Evolutionary conservation across 2,797 vertebrate genomes (phyloP), one percentile per base, ranked within the genome.

Genomic region (Amniataba percoides): DNA sequence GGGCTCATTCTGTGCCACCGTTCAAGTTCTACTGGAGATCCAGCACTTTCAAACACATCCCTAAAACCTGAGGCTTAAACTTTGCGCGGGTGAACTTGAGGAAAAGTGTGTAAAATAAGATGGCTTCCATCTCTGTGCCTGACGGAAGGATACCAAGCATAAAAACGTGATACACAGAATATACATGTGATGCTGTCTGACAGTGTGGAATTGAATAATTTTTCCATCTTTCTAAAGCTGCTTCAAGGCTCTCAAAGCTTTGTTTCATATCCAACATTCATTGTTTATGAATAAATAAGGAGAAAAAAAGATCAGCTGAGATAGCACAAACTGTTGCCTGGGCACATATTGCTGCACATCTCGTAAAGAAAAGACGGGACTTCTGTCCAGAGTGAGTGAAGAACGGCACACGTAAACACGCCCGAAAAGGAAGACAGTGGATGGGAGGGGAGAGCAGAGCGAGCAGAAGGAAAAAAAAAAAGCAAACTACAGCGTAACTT

Each of bases 401-500:
- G 55, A 34, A 3, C 7, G 48, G 16, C 59, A 40, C 45, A 46
- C 60, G 34, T 25, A 77, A 55, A 51, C 53, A 21, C 42, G n/a
- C 31, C 5, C 43, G 21, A 27, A 21, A 34, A 21, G 58, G 21
- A 70, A 27, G 31, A 52, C n/a, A 27, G 34, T 40, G 3, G 36
- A 53, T 21, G 39, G 18, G 57, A 51, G 59, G 21, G 31, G 19
- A 53, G 15, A 58, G 0, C 21, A 40, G 27, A 31, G 52, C 21
- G 7, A 69, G 74, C 49, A 46, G 55, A 10, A 51, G 45, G 45
- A 2, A 27, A 56, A 68, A 56, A 68, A 52, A 46, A 45, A 74
- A 58, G 31, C 21, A 53, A 62, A 63, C 56, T 55, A 7, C 40
- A 21, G 60, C 59, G n/a, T 48, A 43, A 61, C 43, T 81, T 60